Conservation (phyloP, 2,113 vertebrate genomes). For the Balaeniceps rex region DNA sequence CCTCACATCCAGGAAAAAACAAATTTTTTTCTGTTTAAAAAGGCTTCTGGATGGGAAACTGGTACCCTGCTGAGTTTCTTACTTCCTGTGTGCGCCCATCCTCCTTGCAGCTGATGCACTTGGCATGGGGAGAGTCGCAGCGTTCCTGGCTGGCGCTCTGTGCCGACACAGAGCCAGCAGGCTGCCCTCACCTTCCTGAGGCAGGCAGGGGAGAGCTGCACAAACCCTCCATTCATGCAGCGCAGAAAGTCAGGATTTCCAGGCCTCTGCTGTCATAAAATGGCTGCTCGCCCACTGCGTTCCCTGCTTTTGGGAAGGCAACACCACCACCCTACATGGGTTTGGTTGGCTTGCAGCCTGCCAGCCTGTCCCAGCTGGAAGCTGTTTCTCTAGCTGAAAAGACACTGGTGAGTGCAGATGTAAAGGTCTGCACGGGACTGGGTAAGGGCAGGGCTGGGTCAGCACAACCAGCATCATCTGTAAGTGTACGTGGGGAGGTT, state of each 20-base stretch:
- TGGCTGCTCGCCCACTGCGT: not conserved
- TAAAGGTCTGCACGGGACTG: not conserved
- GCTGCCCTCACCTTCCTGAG: not conserved
- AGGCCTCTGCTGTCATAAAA: not conserved
- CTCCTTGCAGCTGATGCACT: not conserved
- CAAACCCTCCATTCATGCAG: conserved; percentile 8
- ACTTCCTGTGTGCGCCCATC: not conserved
- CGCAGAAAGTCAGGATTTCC: not conserved
- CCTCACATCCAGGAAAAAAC: not conserved
- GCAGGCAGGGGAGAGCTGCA: not conserved
- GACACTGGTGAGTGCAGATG: rapidly evolving
- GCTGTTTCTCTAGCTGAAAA: not conserved
- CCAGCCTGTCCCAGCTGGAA: not conserved
- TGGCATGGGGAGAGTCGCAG: not conserved
- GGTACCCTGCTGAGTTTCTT: not conserved
- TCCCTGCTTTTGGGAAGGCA: not conserved
- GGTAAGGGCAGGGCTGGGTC: not conserved
- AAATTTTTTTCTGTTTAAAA: not conserved
- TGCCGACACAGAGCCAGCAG: not conserved
- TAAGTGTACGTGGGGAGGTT: rapidly evolving
- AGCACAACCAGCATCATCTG: not conserved
- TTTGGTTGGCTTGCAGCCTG: not conserved
- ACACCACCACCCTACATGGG: not conserved
- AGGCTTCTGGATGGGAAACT: not conserved
- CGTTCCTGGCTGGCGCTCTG: not conserved